A percentile compares a stretch with the other conserved stretches of the same genome.
phyloP scores from a whole-genome alignment of 2,888 invertebrate species.

The Phoenoteleia sp. region DNA sequence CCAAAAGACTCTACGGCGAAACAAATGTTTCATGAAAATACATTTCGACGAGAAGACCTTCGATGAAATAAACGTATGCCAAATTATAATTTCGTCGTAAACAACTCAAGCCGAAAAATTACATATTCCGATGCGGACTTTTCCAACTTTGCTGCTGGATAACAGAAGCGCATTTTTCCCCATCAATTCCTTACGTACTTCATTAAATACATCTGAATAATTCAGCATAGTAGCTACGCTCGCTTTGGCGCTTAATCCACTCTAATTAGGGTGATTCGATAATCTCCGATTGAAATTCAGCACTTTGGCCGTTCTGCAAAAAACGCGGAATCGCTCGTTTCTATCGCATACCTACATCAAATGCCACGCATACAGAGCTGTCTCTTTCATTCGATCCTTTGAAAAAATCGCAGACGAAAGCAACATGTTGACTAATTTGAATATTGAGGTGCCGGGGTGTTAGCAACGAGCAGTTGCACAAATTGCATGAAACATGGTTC shows the following conservation, averaged over 20 bases:
- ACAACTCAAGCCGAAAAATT: slow-evolving; percentile 36
- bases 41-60: too few relatives aligned
- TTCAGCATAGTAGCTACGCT: slow-evolving; percentile 50
- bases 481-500: slow-evolving; percentile 83
- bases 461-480: slow-evolving; percentile 83
- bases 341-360: slow-evolving; percentile 3
- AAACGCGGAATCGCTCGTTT: slow-evolving; percentile 1
- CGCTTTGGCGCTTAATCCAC: slow-evolving; percentile 47
- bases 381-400: background rate
- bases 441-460: slow-evolving; percentile 86
- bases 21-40: too few relatives aligned
- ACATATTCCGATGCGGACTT: background rate
- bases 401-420: slow-evolving; percentile 25
- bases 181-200: slow-evolving; percentile 55
- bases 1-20: too few relatives aligned
- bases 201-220: slow-evolving; percentile 58
- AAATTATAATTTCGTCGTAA: too few relatives aligned
- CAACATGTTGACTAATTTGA: slow-evolving; percentile 83
- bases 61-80: too few relatives aligned
- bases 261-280: slow-evolving; percentile 63
- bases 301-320: slow-evolving; percentile 34
- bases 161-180: slow-evolving; percentile 34
- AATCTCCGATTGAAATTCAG: slow-evolving; percentile 64
- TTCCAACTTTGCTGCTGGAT: slow-evolving; percentile 9
- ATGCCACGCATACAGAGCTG: background rate